Conservation (phyloP, 1,140 invertebrate species). For the Plectus sambesii region DNA sequence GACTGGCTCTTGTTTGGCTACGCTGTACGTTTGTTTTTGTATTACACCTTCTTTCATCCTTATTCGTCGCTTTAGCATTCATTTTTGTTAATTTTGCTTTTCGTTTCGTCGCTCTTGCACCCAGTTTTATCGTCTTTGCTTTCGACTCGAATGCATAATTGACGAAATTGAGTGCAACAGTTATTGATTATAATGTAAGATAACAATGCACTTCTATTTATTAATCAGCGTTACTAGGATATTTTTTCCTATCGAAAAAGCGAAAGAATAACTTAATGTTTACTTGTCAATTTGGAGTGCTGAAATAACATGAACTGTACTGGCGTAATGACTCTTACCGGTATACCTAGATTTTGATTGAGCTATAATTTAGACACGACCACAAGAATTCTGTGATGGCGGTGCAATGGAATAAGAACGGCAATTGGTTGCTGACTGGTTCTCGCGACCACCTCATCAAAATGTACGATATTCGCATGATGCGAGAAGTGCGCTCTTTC, state of each 20-base stretch:
- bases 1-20: slow-evolving; percentile 63
- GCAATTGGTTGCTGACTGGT: slow-evolving; percentile 97
- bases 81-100: no score
- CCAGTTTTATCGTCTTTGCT: slow-evolving; percentile 9
- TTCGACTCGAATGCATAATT: slow-evolving; percentile 12
- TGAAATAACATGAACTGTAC: no score
- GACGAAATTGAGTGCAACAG: slow-evolving; percentile 7
- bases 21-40: slow-evolving; percentile 50
- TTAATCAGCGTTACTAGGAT: no score
- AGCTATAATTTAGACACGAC: slow-evolving; percentile 62
- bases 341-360: no score
- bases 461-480: slow-evolving; percentile 85
- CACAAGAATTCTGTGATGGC: slow-evolving; percentile 99
- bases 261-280: no score
- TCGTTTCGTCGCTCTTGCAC: background rate
- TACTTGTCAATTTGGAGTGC: no score
- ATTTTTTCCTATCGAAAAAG: no score
- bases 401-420: slow-evolving; percentile 96
- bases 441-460: slow-evolving; percentile 95
- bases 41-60: slow-evolving; percentile 1
- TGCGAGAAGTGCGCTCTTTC: slow-evolving; percentile 79
- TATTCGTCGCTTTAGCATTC: background rate
- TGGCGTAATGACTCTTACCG: no score
- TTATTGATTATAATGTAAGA: no score
- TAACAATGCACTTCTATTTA: no score